Percentiles rank a stretch among this genome's conserved stretches.
Evolutionary conservation across 2,113 vertebrate genomes (phyloP).

Genomic region (Stigmatopora nigra): DNA sequence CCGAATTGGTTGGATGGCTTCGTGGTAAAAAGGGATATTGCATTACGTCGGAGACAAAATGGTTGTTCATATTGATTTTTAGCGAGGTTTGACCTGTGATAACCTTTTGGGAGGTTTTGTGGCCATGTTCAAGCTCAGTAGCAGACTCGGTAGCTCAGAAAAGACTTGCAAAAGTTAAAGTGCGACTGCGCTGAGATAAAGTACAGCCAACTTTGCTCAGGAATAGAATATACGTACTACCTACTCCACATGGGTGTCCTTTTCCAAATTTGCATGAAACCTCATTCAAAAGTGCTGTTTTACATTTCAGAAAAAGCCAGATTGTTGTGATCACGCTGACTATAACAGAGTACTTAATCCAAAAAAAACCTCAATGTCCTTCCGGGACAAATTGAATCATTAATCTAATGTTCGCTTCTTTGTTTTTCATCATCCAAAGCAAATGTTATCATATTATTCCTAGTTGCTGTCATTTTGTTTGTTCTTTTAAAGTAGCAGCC

Average conservation of each 20-base stretch:
- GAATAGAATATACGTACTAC: not conserved
- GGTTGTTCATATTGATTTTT: too few species aligned
- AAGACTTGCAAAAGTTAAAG: not conserved
- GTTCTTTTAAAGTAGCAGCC: conserved; percentile 5
- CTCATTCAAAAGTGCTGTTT: not conserved
- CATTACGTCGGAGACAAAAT: too few species aligned
- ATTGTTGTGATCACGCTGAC: conserved; percentile 7
- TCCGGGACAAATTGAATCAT: conserved; percentile 35
- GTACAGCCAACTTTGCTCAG: not conserved
- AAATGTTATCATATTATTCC: conserved; percentile 24
- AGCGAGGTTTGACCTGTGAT: too few species aligned
- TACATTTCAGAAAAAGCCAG: not conserved
- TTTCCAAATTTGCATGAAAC: not conserved
- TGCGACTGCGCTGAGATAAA: not conserved
- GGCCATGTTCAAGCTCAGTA: too few species aligned
- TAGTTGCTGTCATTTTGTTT: not conserved
- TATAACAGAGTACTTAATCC: conserved; percentile 54
- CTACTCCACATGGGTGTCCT: not conserved
- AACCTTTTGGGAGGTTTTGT: too few species aligned
- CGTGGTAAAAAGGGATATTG: too few species aligned
- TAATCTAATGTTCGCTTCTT: conserved; percentile 42
- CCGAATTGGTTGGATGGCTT: too few species aligned
- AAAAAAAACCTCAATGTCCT: conserved; percentile 32
- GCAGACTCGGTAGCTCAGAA: not conserved
- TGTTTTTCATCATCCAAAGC: conserved; percentile 59